Evolutionary conservation across 2,113 vertebrate genomes (phyloP).

Genomic region (Rhinichthys klamathensis): DNA sequence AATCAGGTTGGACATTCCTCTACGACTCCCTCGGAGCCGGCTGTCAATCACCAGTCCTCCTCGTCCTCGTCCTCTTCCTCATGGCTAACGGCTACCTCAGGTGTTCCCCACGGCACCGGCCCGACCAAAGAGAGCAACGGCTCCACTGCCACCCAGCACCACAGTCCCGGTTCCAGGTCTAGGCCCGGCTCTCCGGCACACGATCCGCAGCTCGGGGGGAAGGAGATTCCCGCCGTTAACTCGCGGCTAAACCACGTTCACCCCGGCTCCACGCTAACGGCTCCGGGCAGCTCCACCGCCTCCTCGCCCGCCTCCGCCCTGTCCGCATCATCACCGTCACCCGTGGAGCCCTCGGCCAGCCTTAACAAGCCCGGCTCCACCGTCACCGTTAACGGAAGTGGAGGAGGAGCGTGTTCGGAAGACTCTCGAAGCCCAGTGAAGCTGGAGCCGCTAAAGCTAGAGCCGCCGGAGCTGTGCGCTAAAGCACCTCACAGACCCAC

Average conservation of each 20-base stretch:
- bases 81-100: constrained; percentile 75
- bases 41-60: constrained; percentile 40
- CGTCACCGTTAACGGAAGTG: constrained; percentile 73
- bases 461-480: constrained; percentile 73
- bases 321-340: constrained; percentile 89
- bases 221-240: constrained; percentile 81
- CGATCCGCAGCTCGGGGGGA: constrained; percentile 98
- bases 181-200: constrained; percentile 84
- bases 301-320: constrained; percentile 92
- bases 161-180: constrained; percentile 68
- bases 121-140: constrained; percentile 55
- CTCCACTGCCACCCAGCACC: constrained; percentile 61
- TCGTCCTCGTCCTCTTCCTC: constrained; percentile 72
- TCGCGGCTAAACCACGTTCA: constrained; percentile 92
- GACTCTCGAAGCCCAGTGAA: constrained; percentile 90
- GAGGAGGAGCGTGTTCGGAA: constrained; percentile 58
- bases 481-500: constrained; percentile 80
- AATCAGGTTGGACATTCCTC: constrained; percentile 94
- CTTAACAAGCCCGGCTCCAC: constrained; percentile 63
- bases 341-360: constrained; percentile 58
- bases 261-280: constrained; percentile 71
- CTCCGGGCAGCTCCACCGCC: constrained; percentile 82
- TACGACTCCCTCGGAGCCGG: constrained; percentile 33
- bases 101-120: constrained; percentile 17
- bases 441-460: constrained; percentile 83